Percentiles rank a stretch among this genome's conserved stretches.
Conservation (phyloP, 2,113 vertebrate species). For the Alces alces region DNA sequence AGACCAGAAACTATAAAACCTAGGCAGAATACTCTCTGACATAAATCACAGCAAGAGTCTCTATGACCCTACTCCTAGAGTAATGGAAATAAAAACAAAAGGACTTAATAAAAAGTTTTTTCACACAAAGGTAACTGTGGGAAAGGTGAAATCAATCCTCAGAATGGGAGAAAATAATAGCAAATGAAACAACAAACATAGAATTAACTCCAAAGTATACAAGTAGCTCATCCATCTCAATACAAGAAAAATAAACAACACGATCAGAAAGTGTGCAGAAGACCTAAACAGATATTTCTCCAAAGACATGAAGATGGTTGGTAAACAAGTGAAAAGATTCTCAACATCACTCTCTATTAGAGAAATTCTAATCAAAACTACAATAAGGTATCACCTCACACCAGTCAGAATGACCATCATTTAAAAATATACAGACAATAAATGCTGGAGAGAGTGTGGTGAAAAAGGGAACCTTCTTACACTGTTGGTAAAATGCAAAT, state of each 20-base stretch:
- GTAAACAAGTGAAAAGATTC: neutral
- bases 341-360: neutral
- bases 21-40: neutral
- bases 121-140: neutral
- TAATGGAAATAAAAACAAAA: neutral
- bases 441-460: neutral
- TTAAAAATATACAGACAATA: neutral
- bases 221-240: neutral
- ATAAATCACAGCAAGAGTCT: neutral
- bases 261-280: neutral
- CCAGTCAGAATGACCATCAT: neutral
- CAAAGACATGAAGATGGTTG: neutral
- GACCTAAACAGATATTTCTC: neutral
- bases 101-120: neutral
- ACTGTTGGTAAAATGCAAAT: neutral
- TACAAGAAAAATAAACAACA: neutral
- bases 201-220: neutral
- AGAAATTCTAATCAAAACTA: neutral
- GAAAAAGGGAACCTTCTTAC: neutral
- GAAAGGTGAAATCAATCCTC: neutral
- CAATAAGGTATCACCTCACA: neutral
- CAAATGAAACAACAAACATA: neutral
- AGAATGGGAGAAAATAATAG: neutral
- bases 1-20: neutral
- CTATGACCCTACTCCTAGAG: neutral